A percentile compares a stretch with the other conserved stretches of the same genome.
These are phyloP conservation scores for Myotis planiceps DNA, from an alignment of 2,797 vertebrate genomes.

Conservation along the genomic window DNA sequence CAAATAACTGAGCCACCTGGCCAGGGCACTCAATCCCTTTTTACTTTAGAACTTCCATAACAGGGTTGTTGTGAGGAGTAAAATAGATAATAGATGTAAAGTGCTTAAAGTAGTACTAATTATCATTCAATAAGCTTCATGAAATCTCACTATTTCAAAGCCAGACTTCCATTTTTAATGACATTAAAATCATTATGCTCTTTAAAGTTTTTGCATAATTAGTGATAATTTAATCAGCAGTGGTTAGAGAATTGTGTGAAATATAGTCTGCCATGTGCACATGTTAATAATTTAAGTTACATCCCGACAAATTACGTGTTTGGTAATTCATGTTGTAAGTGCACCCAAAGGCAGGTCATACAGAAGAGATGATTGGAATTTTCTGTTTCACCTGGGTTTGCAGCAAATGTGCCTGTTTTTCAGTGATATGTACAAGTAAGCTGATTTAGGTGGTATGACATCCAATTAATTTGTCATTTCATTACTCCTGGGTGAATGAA, in stretches of 20 bases:
- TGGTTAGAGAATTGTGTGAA: slow-evolving; percentile 35
- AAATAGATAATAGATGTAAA: neutral
- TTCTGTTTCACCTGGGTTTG: slow-evolving; percentile 50
- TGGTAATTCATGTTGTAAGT: neutral
- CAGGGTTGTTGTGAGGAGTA: neutral
- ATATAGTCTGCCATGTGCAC: neutral
- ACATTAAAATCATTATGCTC: slow-evolving; percentile 34
- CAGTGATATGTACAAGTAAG: neutral
- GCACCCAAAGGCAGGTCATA: neutral
- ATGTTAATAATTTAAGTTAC: slow-evolving; percentile 60
- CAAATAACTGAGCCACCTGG: neutral
- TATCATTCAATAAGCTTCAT: neutral
- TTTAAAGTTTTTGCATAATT: slow-evolving; percentile 62
- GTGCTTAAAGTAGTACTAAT: neutral
- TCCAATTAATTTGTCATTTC: slow-evolving; percentile 37
- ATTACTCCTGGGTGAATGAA: slow-evolving; percentile 22
- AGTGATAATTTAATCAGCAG: neutral
- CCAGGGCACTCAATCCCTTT: neutral
- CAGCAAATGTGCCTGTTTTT: slow-evolving; percentile 57
- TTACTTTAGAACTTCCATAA: neutral
- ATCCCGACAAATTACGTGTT: slow-evolving; percentile 45
- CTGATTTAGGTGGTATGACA: neutral
- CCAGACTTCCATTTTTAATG: neutral
- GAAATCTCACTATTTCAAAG: neutral
- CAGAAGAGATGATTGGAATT: slow-evolving; percentile 13